Evolutionary conservation across 2,797 vertebrate genomes (phyloP), one percentile per base, ranked within the genome.

Genomic region (Cryptoprocta ferox): DNA sequence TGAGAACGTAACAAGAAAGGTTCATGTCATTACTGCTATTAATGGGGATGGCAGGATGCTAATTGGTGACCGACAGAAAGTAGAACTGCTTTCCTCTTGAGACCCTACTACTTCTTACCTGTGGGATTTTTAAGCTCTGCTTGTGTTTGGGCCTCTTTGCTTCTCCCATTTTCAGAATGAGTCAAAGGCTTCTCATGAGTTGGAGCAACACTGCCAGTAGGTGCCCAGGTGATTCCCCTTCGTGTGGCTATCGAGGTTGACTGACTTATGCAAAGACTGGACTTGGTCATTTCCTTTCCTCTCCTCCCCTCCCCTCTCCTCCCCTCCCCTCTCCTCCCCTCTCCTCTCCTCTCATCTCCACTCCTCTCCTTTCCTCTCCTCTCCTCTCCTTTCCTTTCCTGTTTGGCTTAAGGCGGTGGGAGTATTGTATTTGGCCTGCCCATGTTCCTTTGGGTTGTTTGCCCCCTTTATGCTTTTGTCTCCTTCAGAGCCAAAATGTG

Each of bases 371-470:
- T n/a, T n/a, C n/a, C n/a, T n/a, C n/a, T n/a, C n/a, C n/a, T n/a
- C 42, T 42, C 6, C 42, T 42, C 42, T 42, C 9, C 42, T 59
- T 75, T 37, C 24, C 32, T 19, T 71, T 71, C 13, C 28, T 50
- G 12, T 45, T 61, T 42, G 68, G 21, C 30, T 65, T 42, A 48
- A 1, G 48, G 6, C 21, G 30, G 32, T 26, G 14, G 18, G 13
- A 35, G 15, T 26, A 12, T 28, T 65, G 0, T n/a, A 18, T 24
- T 56, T 73, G 65, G 35, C 26, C 19, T 30, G 2, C 19, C 48
- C 1, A 0, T 59, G 9, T 30, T n/a, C 63, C 12, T 16, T 18
- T 11, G 26, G 71, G 19, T 61, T 37, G 10, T 1, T 39, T 78
- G 18, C 24, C 68, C 18, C 18, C 32, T 42, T 42, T 42, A 9